These are phyloP conservation scores for Dendrolimus punctatus DNA, from an alignment of 1,140 invertebrate species.

Conservation along the genomic window DNA sequence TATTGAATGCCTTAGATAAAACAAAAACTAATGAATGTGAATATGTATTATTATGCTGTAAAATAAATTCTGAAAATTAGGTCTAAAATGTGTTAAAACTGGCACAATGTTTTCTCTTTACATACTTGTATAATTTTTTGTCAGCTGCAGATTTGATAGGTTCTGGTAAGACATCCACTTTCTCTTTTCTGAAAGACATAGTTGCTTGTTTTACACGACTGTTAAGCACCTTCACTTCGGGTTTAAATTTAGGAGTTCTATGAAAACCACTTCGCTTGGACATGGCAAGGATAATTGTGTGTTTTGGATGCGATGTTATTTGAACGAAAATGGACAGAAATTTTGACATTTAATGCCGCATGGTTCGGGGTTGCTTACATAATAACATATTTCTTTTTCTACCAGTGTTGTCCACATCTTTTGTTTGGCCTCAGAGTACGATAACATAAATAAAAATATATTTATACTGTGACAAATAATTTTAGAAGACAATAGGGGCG, in stretches of 20 bases:
- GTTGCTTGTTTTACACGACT: slow-evolving; percentile 23
- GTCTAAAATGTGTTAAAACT: no score
- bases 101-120: not conserved
- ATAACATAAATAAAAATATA: no score
- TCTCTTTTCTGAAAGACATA: slow-evolving; percentile 35
- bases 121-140: slow-evolving; percentile 66
- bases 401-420: no score
- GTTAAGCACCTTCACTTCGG: slow-evolving; percentile 42
- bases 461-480: no score
- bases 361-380: slow-evolving; percentile 17
- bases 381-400: no score
- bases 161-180: slow-evolving; percentile 51
- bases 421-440: no score
- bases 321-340: slow-evolving; percentile 54
- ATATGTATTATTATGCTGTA: no score
- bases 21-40: no score
- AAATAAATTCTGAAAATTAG: no score
- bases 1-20: no score
- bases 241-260: slow-evolving; percentile 52
- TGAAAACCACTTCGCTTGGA: slow-evolving; percentile 55
- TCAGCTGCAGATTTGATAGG: slow-evolving; percentile 61
- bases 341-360: slow-evolving; percentile 58
- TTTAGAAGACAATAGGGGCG: no score
- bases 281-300: slow-evolving; percentile 29
- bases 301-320: slow-evolving; percentile 46